A percentile compares a stretch with the other conserved stretches of the same genome.
These are phyloP conservation scores for Drosophila pseudoananassae DNA, from an alignment of 1,140 invertebrate genomes.

Conservation along the genomic window DNA sequence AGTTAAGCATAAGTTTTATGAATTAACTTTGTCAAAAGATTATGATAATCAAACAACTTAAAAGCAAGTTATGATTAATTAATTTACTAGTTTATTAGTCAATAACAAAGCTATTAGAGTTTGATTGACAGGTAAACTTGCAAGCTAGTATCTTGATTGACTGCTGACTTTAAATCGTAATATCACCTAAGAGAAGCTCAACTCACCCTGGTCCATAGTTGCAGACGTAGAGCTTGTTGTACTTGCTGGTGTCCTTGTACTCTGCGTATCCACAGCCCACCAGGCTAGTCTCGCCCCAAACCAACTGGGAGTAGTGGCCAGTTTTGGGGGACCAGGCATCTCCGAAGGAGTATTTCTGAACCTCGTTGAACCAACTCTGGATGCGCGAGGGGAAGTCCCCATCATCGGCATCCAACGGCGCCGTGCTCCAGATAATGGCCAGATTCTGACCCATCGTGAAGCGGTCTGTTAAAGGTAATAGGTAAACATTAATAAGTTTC, in stretches of 20 bases:
- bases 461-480: slow-evolving; percentile 85
- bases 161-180: not conserved
- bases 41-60: not conserved
- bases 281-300: slow-evolving; percentile 91
- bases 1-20: not conserved
- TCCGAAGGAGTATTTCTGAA: slow-evolving; percentile 88
- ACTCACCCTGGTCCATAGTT: slow-evolving; percentile 93
- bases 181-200: not conserved
- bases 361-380: slow-evolving; percentile 92
- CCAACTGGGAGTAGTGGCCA: slow-evolving; percentile 93
- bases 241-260: slow-evolving; percentile 89
- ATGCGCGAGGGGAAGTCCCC: slow-evolving; percentile 91
- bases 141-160: not conserved
- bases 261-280: slow-evolving; percentile 93
- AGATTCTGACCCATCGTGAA: slow-evolving; percentile 94
- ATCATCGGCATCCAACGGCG: slow-evolving; percentile 86
- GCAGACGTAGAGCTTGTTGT: slow-evolving; percentile 93
- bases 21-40: not conserved
- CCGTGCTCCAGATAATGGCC: slow-evolving; percentile 91
- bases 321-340: slow-evolving; percentile 88
- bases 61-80: not conserved
- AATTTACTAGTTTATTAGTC: not conserved
- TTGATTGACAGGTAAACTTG: not conserved
- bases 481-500: not conserved
- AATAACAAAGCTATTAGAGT: not conserved